A percentile compares a stretch with the other conserved stretches of the same genome.
These are phyloP conservation scores for silkworm (Bombyx mori) DNA, from an alignment of 1,140 invertebrate genomes.

Conservation along the genomic window ASM3026992v2 NC_085108.1:8281501-8282000, in stretches of 20 bases:
- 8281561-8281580: neutral
- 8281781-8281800: slow-evolving; percentile 42
- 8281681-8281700: slow-evolving; percentile 91
- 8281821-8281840: slow-evolving; percentile 73
- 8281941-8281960: too few relatives aligned
- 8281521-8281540: too few relatives aligned
- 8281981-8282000: too few relatives aligned
- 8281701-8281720: slow-evolving; percentile 75
- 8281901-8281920: slow-evolving; percentile 76
- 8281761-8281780: neutral
- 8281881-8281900: slow-evolving; percentile 85
- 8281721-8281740: neutral
- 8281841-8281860: slow-evolving; percentile 94
- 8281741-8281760: neutral
- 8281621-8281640: slow-evolving; percentile 61
- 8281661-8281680: slow-evolving; percentile 79
- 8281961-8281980: too few relatives aligned
- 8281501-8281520: too few relatives aligned
- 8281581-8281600: slow-evolving; percentile 8
- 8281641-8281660: slow-evolving; percentile 69
- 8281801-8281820: slow-evolving; percentile 60
- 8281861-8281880: slow-evolving; percentile 93
- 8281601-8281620: slow-evolving; percentile 38
- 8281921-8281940: too few relatives aligned
- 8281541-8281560: neutral